Evolutionary conservation across 2,797 vertebrate genomes (phyloP).

Genomic region (Chaenodraco wilsoni): DNA sequence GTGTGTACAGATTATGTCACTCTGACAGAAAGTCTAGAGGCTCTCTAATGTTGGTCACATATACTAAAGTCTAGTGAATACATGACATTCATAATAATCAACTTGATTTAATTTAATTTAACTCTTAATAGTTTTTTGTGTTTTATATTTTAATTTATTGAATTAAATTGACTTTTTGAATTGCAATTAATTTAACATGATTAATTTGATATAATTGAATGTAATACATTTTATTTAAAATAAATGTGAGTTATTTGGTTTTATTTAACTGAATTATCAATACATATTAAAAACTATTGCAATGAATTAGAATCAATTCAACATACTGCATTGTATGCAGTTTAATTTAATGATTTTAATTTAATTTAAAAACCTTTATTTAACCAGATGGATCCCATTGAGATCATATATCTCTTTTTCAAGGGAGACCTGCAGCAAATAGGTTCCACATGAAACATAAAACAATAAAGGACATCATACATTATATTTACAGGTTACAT

Average conservation of each 20-base stretch:
- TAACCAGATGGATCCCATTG: too few relatives aligned
- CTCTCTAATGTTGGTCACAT: too few relatives aligned
- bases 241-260: background rate
- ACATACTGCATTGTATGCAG: background rate
- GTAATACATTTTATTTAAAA: background rate
- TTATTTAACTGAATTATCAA: background rate
- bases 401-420: too few relatives aligned
- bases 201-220: background rate
- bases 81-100: background rate
- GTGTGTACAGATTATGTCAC: conserved; percentile 22
- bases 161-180: background rate
- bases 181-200: background rate
- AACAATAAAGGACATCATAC: too few relatives aligned
- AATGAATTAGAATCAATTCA: background rate
- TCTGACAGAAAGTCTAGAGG: background rate
- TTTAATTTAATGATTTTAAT: background rate
- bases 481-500: too few relatives aligned
- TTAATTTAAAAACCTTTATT: too few relatives aligned
- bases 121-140: too few relatives aligned
- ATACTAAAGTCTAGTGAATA: too few relatives aligned
- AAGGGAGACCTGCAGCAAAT: too few relatives aligned
- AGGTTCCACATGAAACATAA: too few relatives aligned
- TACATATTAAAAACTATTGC: too few relatives aligned
- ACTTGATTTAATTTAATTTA: background rate
- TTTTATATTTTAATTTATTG: too few relatives aligned